Base-by-base conservation (phyloP, 2,888 invertebrate species). In the Eupithecia abbreviata region DNA sequence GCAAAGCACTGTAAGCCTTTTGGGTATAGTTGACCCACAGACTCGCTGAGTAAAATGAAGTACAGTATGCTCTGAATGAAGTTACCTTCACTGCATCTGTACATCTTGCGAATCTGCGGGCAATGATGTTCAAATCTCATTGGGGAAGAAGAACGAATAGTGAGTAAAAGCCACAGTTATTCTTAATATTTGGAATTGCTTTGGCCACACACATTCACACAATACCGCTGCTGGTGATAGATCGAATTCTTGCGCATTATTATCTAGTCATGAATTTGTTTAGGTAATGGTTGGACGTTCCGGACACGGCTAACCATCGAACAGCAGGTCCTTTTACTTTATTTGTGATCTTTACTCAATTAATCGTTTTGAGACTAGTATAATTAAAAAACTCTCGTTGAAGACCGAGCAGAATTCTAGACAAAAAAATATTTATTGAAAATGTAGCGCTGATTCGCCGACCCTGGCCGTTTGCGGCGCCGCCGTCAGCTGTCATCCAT, bases 401-500 rank as follows among this genome's bases (percentile, higher is more conserved):
- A 84, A 88, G 88, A 86, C 87, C 82, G 58, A 41, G 79, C 69
- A 71, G 69, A 80, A 80, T 84, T 86, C 85, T 88, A 89, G 88
- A 86, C 85, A 82, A 87, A 87, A 86, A 85, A 83, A 88, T 87
- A 87, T 90, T 88, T 87, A 87, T 90, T 88, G 80, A 82, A 77
- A 78, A 78, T 80, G 83, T 78, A 72, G 79, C 47, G 66, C 79
- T 78, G 85, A 85, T 80, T 84, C 82, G 83, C 85, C 89, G 86
- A 80, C 91, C 90, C 90, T 90, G 88, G 83, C 79, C 72, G 78
- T 83, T 84, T 82, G 82, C 81, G 79, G 84, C 80, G 82, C 81
- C 84, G 84, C 79, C 93, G 94, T 95, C 95, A 94, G 87, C 93
- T 93, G 95, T 95, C 95, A 94, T 91, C 93, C 95, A 94, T 95